phyloP scores from a whole-genome alignment of 1,140 invertebrate species.

The Drosophila arizonae region DNA sequence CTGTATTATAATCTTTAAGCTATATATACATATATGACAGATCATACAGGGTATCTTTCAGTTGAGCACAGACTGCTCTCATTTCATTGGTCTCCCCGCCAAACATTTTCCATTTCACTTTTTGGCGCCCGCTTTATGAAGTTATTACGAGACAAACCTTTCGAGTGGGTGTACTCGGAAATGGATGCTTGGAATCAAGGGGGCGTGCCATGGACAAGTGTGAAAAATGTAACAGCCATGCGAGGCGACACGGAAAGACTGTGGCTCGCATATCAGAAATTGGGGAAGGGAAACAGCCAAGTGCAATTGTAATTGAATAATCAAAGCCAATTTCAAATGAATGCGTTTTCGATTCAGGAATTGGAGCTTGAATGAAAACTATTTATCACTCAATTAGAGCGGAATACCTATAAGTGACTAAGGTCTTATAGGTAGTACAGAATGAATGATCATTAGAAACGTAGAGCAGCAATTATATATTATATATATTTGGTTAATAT shows the following conservation, averaged over 20 bases:
- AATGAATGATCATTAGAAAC: too few relatives aligned
- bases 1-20: too few relatives aligned
- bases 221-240: conserved; percentile 62
- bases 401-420: too few relatives aligned
- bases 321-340: conserved; percentile 10
- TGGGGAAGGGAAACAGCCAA: conserved; percentile 8
- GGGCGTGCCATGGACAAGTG: conserved; percentile 46
- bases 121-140: conserved; percentile 53
- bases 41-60: too few relatives aligned
- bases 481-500: too few relatives aligned
- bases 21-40: too few relatives aligned
- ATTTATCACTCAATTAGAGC: too few relatives aligned
- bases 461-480: too few relatives aligned
- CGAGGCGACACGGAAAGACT: conserved; percentile 25
- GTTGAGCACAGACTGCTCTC: not conserved
- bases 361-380: not conserved
- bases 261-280: not conserved
- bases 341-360: conserved; percentile 1
- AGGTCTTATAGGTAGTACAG: too few relatives aligned
- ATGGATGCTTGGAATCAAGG: conserved; percentile 24
- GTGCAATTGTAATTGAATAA: conserved; percentile 27
- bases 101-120: conserved; percentile 49
- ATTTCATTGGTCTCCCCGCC: conserved; percentile 7
- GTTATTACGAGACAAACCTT: conserved; percentile 63
- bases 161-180: conserved; percentile 68